Conservation (phyloP, 2,888 invertebrate species). For the Julus scandinavius region DNA sequence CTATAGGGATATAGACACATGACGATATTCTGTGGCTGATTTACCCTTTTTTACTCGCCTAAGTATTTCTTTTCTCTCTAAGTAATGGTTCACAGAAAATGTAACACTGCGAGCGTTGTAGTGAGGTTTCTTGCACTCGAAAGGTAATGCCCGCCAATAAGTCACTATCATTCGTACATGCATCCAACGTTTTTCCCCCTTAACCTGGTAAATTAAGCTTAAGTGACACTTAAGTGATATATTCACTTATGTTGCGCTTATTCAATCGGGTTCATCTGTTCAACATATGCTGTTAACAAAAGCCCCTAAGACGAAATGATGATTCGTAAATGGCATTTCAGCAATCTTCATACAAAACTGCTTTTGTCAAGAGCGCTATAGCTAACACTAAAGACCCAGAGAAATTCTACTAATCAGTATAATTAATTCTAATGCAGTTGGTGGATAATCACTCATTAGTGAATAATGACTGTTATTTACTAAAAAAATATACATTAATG, state of each 20-base stretch:
- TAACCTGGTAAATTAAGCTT: neutral
- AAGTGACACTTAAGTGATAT: neutral
- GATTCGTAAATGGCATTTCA: no score
- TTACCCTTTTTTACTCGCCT: neutral
- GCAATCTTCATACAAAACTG: no score
- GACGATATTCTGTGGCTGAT: constrained; percentile 29
- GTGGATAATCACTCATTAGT: no score
- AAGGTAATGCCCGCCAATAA: neutral
- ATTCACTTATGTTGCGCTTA: neutral
- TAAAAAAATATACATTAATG: no score
- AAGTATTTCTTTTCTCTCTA: neutral
- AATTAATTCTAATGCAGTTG: no score
- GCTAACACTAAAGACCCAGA: no score
- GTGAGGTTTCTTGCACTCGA: neutral
- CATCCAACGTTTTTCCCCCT: no score
- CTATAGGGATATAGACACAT: neutral
- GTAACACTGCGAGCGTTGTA: neutral
- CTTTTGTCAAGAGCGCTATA: no score
- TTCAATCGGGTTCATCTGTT: neutral
- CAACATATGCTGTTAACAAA: neutral
- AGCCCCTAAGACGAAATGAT: no score
- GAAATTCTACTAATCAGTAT: no score
- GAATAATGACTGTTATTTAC: no score
- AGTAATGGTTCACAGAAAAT: neutral
- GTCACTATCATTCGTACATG: neutral